These are phyloP conservation scores for Oncorhynchus kisutch DNA, from an alignment of 2,113 vertebrate species.

Conservation along the genomic window DNA sequence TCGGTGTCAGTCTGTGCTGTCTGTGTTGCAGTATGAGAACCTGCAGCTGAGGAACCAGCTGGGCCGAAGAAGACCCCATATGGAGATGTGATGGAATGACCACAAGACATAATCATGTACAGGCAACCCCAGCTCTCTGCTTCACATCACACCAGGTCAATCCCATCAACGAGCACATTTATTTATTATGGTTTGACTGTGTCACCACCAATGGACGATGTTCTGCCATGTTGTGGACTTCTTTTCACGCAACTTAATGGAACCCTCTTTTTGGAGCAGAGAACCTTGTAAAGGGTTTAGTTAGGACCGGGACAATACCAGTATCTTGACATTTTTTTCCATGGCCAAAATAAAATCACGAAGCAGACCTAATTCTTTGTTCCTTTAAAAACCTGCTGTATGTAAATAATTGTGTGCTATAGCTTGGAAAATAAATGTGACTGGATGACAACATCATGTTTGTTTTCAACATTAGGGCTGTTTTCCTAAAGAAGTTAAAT, in stretches of 20 bases:
- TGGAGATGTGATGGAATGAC: constrained; percentile 66
- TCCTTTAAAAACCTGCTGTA: no score
- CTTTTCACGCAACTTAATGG: neutral
- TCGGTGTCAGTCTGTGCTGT: constrained; percentile 40
- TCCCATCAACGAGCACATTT: neutral
- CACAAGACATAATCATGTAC: neutral
- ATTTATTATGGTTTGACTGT: neutral
- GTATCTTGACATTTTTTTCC: no score
- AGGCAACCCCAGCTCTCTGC: neutral
- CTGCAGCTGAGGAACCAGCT: constrained; percentile 38
- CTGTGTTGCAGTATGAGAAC: constrained; percentile 5
- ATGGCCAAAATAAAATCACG: no score
- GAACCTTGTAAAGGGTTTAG: no score
- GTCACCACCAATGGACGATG: neutral
- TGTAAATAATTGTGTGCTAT: no score
- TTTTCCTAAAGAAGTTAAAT: no score
- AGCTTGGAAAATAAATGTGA: no score
- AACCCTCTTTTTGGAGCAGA: neutral
- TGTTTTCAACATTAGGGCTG: no score
- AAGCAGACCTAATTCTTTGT: no score
- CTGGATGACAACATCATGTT: no score
- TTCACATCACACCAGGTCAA: neutral
- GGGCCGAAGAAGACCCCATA: constrained; percentile 64
- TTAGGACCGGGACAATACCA: no score
- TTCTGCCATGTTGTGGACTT: neutral